Base-by-base conservation (phyloP, 2,797 vertebrate species). In the Paratrypauchen microcephalus region DNA sequence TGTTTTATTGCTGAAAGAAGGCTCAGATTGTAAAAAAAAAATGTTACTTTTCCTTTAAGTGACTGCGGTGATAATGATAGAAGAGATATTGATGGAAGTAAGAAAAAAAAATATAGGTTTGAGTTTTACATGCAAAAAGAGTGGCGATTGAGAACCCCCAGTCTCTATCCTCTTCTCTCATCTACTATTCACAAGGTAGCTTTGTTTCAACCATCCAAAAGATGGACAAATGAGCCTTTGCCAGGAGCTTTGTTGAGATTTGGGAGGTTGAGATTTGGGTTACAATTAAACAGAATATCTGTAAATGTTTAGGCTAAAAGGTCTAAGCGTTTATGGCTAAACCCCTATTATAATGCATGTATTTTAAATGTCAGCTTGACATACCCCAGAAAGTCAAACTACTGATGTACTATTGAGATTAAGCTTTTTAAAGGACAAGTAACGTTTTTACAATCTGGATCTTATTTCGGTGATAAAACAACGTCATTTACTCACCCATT, bases 151-250 rank as follows among this genome's bases (percentile, higher is more conserved):
- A 74, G 68, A n/a, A 47, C 70, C 61, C 57, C 67, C 63, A 65
- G 64, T 77, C 70, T 78, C 66, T 70, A 70, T 67, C 73, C 69
- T 79, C 41, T 55, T 56, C 28, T 69, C 76, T 83, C 74, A 80
- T 84, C 71, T 68, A 77, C 68, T 73, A 86, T 86, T 82, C 71
- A 87, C 79, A 71, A 79, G 45, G 13, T 60, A 65, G 68, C 68
- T 70, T 47, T 18, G 48, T 30, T 73, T 76, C 24, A 39, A 26
- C 72, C 83, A 68, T 72, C 50, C 70, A 52, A 70, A 82, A 74
- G 69, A 76, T 77, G 19, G n/a, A 70, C 73, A 81, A 72, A 79
- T 58, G 67, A 50, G 59, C 72, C 52, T 74, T 85, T 85, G 70
- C 79, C 73, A 68, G 69, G 60, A n/a, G n/a, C n/a, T n/a, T n/a